phyloP scores from a whole-genome alignment of 2,113 vertebrate genomes.

The Spheniscus mendiculus region DNA sequence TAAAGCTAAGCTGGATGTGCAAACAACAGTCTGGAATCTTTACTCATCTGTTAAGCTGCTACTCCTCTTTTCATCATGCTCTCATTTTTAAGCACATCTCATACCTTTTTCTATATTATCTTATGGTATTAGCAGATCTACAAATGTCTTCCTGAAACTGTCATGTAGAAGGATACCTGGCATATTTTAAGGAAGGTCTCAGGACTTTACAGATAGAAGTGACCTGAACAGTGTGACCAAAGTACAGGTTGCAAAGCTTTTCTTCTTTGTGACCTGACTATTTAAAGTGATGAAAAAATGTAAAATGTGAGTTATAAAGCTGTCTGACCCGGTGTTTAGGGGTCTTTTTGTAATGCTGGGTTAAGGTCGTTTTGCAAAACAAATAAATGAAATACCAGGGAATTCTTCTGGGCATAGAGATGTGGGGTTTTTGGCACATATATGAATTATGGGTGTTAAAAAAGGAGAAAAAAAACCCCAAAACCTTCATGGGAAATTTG shows the following conservation, averaged over 20 bases:
- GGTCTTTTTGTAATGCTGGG: neutral
- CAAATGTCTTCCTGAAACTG: neutral
- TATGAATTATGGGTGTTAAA: neutral
- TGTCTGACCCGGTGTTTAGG: neutral
- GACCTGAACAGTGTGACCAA: neutral
- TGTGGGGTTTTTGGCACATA: rapidly evolving
- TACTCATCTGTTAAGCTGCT: neutral
- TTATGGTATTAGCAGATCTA: neutral
- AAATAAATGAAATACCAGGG: neutral
- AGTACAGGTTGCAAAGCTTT: neutral
- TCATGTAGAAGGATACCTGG: neutral
- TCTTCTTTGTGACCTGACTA: neutral
- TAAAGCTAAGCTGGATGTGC: neutral
- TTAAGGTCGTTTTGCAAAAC: neutral
- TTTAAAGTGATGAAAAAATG: neutral
- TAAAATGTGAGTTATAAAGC: neutral
- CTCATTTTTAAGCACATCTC: neutral
- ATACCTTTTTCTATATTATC: neutral
- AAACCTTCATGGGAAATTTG: neutral
- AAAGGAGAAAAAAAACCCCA: neutral
- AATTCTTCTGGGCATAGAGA: neutral
- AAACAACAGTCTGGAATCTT: neutral
- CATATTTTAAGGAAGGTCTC: rapidly evolving
- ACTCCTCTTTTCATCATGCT: neutral
- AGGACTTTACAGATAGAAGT: neutral